These are phyloP conservation scores for Stomatorhinus walkeri DNA, from an alignment of 2,797 vertebrate species.

Conservation along the genomic window DNA sequence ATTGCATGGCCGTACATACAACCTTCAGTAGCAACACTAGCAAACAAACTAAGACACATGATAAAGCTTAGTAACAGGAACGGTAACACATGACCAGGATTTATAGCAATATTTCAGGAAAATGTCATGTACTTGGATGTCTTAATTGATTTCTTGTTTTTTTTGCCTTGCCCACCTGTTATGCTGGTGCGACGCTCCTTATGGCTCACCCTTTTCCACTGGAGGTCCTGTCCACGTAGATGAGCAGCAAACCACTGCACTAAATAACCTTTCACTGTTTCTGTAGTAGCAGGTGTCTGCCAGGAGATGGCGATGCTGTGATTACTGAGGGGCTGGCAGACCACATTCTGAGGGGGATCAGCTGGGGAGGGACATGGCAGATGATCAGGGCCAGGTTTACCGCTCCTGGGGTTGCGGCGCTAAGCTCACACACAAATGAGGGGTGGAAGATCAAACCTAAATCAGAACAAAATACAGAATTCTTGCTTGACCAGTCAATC, in stretches of 20 bases:
- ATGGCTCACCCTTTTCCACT: constrained; percentile 61
- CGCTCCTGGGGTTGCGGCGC: neutral
- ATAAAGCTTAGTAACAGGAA: neutral
- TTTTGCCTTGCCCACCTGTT: constrained; percentile 58
- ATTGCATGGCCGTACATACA: neutral
- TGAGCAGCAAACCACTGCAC: constrained; percentile 67
- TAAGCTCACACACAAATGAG: neutral
- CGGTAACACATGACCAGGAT: neutral
- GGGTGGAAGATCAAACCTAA: neutral
- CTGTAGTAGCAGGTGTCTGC: constrained; percentile 36
- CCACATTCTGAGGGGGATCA: constrained; percentile 29
- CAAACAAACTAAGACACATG: neutral
- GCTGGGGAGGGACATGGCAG: constrained; percentile 35
- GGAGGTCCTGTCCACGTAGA: neutral
- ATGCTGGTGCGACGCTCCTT: constrained; percentile 39
- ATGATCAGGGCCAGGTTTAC: neutral
- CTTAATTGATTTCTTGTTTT: neutral
- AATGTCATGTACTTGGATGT: neutral
- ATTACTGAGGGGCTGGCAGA: constrained; percentile 16
- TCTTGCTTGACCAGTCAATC: neutral
- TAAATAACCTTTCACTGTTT: constrained; percentile 45
- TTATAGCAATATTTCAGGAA: neutral
- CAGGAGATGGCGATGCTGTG: constrained; percentile 66
- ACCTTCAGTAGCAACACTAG: neutral
- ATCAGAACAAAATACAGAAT: neutral